These are phyloP conservation scores for Enteromius viviparus DNA, from an alignment of 2,797 vertebrate genomes.

Conservation along the genomic window DNA sequence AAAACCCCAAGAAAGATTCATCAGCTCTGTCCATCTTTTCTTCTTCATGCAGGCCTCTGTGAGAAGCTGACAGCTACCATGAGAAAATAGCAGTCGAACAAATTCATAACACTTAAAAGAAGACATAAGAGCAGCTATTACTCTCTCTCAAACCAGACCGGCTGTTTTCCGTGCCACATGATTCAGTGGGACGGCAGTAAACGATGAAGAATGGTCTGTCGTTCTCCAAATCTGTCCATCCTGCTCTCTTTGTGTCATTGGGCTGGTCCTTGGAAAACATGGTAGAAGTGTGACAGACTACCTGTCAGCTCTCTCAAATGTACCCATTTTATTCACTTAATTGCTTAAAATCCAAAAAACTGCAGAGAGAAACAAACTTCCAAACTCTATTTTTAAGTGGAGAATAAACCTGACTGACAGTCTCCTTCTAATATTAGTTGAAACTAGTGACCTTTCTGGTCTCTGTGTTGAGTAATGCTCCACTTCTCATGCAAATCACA, in stretches of 20 bases:
- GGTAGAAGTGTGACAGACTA: constrained; percentile 58
- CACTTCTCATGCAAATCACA: constrained; percentile 46
- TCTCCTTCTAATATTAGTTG: constrained; percentile 22
- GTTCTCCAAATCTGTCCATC: constrained; percentile 43
- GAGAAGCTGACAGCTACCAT: constrained; percentile 42
- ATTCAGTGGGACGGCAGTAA: constrained; percentile 24
- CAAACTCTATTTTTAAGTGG: constrained; percentile 31
- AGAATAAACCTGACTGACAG: constrained; percentile 11
- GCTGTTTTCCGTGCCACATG: constrained; percentile 42
- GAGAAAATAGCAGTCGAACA: constrained; percentile 35
- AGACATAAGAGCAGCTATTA: constrained; percentile 50
- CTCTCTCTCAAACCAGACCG: constrained; percentile 48
- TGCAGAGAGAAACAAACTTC: constrained; percentile 45
- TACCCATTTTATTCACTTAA: constrained; percentile 66
- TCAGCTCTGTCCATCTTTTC: constrained; percentile 20
- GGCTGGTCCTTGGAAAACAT: constrained; percentile 50
- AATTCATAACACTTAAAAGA: constrained; percentile 46
- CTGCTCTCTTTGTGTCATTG: constrained; percentile 49
- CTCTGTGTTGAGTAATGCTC: constrained; percentile 17
- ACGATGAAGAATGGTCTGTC: constrained; percentile 45
- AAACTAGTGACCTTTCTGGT: constrained; percentile 34
- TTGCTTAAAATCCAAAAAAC: constrained; percentile 56
- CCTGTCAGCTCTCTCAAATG: constrained; percentile 57
- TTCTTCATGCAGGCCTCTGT: constrained; percentile 16
- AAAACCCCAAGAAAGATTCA: constrained; percentile 10